Conservation (phyloP, 2,113 vertebrate species). For the Aspidoscelis tigris region DNA sequence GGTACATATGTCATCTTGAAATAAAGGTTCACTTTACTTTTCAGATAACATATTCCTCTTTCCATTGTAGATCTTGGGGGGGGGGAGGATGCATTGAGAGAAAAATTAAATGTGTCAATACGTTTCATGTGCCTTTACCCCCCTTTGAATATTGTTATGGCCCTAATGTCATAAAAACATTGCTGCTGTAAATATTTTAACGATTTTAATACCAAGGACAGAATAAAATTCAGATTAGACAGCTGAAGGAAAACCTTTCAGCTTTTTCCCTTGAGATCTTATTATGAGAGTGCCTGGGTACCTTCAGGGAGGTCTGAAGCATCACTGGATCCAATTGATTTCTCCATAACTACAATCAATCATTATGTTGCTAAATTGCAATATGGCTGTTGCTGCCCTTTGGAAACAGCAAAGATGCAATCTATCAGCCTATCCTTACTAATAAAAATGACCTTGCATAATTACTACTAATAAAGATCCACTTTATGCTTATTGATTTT, state of each 20-base stretch:
- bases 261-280: slow-evolving; percentile 21
- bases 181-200: background rate
- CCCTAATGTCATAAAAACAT: background rate
- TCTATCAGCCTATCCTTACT: slow-evolving; percentile 51
- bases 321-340: slow-evolving; percentile 58
- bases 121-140: background rate
- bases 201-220: slow-evolving; percentile 28
- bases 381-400: slow-evolving; percentile 53
- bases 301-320: slow-evolving; percentile 45
- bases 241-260: background rate
- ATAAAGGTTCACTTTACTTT: slow-evolving; percentile 57
- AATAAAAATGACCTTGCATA: slow-evolving; percentile 55
- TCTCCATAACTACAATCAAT: slow-evolving; percentile 59
- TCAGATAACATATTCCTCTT: slow-evolving; percentile 58
- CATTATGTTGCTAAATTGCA: slow-evolving; percentile 57
- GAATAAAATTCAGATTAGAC: slow-evolving; percentile 1
- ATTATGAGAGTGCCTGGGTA: slow-evolving; percentile 10
- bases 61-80: slow-evolving; percentile 33
- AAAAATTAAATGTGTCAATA: background rate
- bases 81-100: slow-evolving; percentile 30
- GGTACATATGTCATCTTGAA: slow-evolving; percentile 69
- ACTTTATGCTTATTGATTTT: slow-evolving; percentile 60
- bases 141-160: background rate
- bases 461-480: slow-evolving; percentile 66
- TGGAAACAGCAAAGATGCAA: slow-evolving; percentile 58